phyloP scores from a whole-genome alignment of 2,888 invertebrate genomes.

The Nomada lathburiana region DNA sequence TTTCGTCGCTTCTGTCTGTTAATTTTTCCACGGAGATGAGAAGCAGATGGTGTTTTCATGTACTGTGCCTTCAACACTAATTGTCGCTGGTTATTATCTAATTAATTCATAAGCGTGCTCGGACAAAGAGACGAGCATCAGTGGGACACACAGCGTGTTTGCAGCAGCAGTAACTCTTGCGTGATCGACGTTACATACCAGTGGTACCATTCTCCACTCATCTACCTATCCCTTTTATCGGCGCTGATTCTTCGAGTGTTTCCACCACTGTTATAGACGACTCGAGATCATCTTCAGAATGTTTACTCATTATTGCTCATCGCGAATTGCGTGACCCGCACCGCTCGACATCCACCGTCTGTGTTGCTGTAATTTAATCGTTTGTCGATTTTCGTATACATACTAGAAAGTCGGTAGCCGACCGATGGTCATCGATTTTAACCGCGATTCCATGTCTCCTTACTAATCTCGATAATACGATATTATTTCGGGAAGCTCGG shows the following conservation, averaged over 20 bases:
- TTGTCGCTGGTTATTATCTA: slow-evolving; percentile 80
- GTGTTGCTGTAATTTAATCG: slow-evolving; percentile 24
- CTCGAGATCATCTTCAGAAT: slow-evolving; percentile 37
- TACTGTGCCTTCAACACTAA: slow-evolving; percentile 71
- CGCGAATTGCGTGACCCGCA: background rate
- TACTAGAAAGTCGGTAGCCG: background rate
- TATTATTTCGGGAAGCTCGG: slow-evolving; percentile 40
- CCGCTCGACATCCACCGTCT: background rate
- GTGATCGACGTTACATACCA: slow-evolving; percentile 59
- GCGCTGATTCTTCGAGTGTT: slow-evolving; percentile 17
- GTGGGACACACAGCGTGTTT: slow-evolving; percentile 33
- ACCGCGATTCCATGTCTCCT: slow-evolving; percentile 35
- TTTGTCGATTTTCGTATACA: slow-evolving; percentile 29
- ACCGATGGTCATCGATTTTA: slow-evolving; percentile 42
- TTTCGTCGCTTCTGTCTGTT: background rate
- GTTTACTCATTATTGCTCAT: slow-evolving; percentile 12
- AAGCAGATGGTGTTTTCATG: slow-evolving; percentile 80
- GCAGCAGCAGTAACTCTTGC: slow-evolving; percentile 45
- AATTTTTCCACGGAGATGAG: slow-evolving; percentile 74
- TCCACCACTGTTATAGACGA: slow-evolving; percentile 23
- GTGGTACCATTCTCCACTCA: slow-evolving; percentile 22
- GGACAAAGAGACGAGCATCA: slow-evolving; percentile 45
- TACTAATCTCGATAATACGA: slow-evolving; percentile 40
- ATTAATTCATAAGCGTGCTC: slow-evolving; percentile 79
- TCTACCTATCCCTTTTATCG: slow-evolving; percentile 38